Evolutionary conservation across 2,888 invertebrate genomes (phyloP).

Genomic region (Leistus spinibarbis): DNA sequence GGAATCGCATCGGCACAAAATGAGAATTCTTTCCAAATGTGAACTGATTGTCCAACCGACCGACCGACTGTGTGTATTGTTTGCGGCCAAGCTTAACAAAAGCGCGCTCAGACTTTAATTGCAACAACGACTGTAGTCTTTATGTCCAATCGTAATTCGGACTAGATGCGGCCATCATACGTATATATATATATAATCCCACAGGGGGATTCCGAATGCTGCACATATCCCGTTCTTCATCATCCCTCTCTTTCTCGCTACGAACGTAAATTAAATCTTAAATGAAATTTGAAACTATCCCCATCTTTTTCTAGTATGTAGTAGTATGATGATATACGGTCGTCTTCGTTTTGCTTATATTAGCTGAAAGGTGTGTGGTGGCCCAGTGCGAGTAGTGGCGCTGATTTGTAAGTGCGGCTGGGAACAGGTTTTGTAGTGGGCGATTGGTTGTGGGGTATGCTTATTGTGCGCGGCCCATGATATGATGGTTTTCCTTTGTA

Average conservation of each 20-base stretch:
- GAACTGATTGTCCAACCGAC: no score
- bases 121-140: slow-evolving; percentile 41
- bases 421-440: background rate
- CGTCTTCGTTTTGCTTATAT: slow-evolving; percentile 45
- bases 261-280: slow-evolving; percentile 57
- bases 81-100: slow-evolving; percentile 55
- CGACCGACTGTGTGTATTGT: slow-evolving; percentile 48
- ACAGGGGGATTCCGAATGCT: slow-evolving; percentile 50
- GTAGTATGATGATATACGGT: slow-evolving; percentile 47
- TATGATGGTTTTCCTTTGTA: slow-evolving; percentile 7
- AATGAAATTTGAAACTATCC: slow-evolving; percentile 58
- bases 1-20: no score
- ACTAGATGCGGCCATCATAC: slow-evolving; percentile 44
- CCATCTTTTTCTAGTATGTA: slow-evolving; percentile 48
- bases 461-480: slow-evolving; percentile 21
- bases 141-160: slow-evolving; percentile 42
- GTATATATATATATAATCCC: slow-evolving; percentile 47
- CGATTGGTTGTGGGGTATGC: slow-evolving; percentile 28
- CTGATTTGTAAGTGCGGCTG: background rate
- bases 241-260: no score
- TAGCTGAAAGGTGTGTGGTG: slow-evolving; percentile 34
- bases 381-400: slow-evolving; percentile 16
- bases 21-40: no score
- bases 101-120: slow-evolving; percentile 53
- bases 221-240: slow-evolving; percentile 50